Base-by-base conservation (phyloP, 1,140 invertebrate genomes). In the Mizuhopecten yessoensis region DNA sequence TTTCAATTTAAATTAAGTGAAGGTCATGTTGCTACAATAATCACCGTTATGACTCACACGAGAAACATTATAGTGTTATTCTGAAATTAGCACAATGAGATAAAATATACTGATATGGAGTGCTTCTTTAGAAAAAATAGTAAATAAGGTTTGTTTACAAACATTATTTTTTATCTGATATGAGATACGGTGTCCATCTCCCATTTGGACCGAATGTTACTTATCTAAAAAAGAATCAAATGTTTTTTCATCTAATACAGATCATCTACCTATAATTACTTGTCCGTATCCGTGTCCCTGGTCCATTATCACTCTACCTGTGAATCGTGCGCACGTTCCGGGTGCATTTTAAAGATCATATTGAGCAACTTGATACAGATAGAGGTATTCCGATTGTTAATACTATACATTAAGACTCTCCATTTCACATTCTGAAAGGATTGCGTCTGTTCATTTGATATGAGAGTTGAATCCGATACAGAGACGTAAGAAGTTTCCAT, bases 141-240 rank as follows among this genome's bases (percentile, higher is more conserved):
- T 3, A 57, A 75, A n/a, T 75, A n/a, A n/a, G 57, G 57, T 75
- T 5, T 75, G n/a, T 75, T 75, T 75, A 75, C 57, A 75, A 75
- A 75, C 57, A 29, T 75, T 49, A 17, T 17, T 9, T 49, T 23
- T 75, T 29, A 75, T 75, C 57, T 29, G 57, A 75, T 75, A 75
- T 75, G n/a, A 75, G 15, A 75, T 29, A 75, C n/a, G 5, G 23
- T 23, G 57, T 75, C 29, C 57, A 75, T 75, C 57, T 5, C n/a
- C 57, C 20, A 29, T 29, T 17, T 5, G 42, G 42, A 7, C 20
- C 29, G 1, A 29, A 75, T 29, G 57, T 75, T 1, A 75, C 57
- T 75, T 75, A 75, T 75, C 57, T 75, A 75, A 29, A 1, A 49
- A 75, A 39, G 36, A 39, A 49, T 49, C 45, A 1, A 49, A 49